These are phyloP conservation scores for Prochilodus magdalenae DNA, from an alignment of 2,113 vertebrate genomes.

Conservation along the genomic window DNA sequence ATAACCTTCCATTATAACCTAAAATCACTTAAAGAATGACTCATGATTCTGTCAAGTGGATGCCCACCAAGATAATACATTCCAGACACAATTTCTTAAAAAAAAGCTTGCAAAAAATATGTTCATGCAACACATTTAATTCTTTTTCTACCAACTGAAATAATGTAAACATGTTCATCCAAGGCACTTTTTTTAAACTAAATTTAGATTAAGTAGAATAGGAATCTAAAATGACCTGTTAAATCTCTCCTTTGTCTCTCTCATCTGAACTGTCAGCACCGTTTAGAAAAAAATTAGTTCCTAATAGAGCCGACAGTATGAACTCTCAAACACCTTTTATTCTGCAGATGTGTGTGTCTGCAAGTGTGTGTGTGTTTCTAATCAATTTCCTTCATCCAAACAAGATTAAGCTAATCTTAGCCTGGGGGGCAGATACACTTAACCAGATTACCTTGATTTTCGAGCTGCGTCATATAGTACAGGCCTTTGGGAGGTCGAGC, in stretches of 20 bases:
- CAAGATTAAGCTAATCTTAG: constrained; percentile 45
- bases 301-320: constrained; percentile 5
- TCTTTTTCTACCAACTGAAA: too few species aligned
- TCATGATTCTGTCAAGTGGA: too few species aligned
- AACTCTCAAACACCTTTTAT: constrained; percentile 11
- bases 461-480: constrained; percentile 2
- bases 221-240: background rate
- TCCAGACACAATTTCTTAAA: too few species aligned
- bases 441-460: constrained; percentile 48
- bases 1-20: too few species aligned
- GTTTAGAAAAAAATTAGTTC: constrained; percentile 1
- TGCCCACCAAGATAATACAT: too few species aligned
- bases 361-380: constrained; percentile 23
- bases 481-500: constrained; percentile 32
- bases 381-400: constrained; percentile 43
- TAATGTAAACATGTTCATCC: too few species aligned
- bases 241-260: background rate
- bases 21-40: too few species aligned
- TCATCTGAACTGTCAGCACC: background rate
- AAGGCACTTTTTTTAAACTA: background rate
- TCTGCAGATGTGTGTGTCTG: constrained; percentile 10
- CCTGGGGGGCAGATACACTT: constrained; percentile 36
- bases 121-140: too few species aligned
- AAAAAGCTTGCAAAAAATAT: too few species aligned
- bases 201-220: background rate